phyloP scores from a whole-genome alignment of 2,888 invertebrate genomes.

The Rugalucina vietnamica region DNA sequence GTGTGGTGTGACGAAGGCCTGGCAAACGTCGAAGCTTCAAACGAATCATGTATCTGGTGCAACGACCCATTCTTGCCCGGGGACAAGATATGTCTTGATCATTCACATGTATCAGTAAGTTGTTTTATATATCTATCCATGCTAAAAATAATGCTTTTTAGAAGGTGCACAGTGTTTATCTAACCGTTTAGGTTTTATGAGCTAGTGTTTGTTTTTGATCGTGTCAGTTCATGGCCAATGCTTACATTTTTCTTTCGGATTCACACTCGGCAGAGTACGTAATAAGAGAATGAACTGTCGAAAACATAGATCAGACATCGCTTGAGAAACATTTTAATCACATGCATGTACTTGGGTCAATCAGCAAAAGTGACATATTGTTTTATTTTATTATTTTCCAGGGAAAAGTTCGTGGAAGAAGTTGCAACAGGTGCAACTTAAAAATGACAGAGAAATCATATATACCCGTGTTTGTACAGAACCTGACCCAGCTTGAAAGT shows the following conservation, averaged over 20 bases:
- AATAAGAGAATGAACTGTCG: too few species aligned
- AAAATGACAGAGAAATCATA: background rate
- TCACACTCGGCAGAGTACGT: too few species aligned
- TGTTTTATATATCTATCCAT: background rate
- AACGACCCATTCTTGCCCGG: background rate
- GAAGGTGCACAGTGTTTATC: too few species aligned
- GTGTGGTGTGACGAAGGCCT: conserved; percentile 11
- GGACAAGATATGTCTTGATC: background rate
- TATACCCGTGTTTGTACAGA: background rate
- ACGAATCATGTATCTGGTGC: background rate
- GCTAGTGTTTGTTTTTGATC: too few species aligned
- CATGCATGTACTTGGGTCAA: too few species aligned
- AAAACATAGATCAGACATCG: too few species aligned
- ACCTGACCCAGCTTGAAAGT: conserved; percentile 7
- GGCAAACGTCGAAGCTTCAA: conserved; percentile 1
- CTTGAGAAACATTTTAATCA: too few species aligned
- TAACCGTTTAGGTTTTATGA: too few species aligned
- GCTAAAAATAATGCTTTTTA: background rate
- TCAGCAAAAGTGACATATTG: too few species aligned
- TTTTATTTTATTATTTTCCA: background rate
- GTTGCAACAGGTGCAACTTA: conserved; percentile 8
- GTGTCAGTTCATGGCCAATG: too few species aligned
- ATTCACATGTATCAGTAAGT: background rate
- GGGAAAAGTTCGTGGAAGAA: background rate
- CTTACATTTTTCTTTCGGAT: too few species aligned